These are phyloP conservation scores for Gobio gobio DNA, from an alignment of 2,113 vertebrate genomes.

Conservation along the genomic window DNA sequence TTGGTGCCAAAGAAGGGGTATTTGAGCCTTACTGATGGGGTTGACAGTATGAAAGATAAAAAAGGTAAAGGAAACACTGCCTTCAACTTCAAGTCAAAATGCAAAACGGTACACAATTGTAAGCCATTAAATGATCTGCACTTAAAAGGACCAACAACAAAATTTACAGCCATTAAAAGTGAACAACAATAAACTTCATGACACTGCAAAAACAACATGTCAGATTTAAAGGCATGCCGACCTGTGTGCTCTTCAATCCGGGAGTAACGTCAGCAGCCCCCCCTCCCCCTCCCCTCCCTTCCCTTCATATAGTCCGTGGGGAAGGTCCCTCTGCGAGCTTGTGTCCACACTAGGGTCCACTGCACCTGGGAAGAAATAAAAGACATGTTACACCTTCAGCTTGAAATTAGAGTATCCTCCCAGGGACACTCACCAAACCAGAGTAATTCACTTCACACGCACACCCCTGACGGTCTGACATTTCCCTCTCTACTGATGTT, in stretches of 20 bases:
- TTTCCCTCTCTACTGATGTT: conserved; percentile 36
- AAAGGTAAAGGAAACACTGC: neutral
- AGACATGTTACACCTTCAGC: conserved; percentile 45
- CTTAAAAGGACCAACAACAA: neutral
- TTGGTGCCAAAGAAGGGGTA: neutral
- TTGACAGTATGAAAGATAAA: neutral
- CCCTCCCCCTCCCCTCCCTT: conserved; percentile 69
- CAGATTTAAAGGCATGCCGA: conserved; percentile 57
- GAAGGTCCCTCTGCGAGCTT: conserved; percentile 60
- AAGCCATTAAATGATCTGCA: neutral
- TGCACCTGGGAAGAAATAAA: conserved; percentile 57
- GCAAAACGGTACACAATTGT: neutral
- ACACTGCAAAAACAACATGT: neutral
- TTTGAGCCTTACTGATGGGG: neutral
- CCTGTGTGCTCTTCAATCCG: conserved; percentile 71
- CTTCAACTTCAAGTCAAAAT: neutral
- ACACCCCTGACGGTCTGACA: conserved; percentile 38
- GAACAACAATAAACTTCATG: neutral
- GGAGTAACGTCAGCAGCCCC: conserved; percentile 64
- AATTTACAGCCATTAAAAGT: neutral
- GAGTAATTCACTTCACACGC: conserved; percentile 23
- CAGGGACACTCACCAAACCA: conserved; percentile 15
- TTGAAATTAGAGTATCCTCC: conserved; percentile 41
- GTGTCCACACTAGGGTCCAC: conserved; percentile 60
- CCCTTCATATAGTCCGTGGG: conserved; percentile 78